A percentile compares a stretch with the other conserved stretches of the same genome.
phyloP scores from a whole-genome alignment of 30 jellyfish, hydroid and myxozoan genomes.

The Aurelia coerulea region DNA sequence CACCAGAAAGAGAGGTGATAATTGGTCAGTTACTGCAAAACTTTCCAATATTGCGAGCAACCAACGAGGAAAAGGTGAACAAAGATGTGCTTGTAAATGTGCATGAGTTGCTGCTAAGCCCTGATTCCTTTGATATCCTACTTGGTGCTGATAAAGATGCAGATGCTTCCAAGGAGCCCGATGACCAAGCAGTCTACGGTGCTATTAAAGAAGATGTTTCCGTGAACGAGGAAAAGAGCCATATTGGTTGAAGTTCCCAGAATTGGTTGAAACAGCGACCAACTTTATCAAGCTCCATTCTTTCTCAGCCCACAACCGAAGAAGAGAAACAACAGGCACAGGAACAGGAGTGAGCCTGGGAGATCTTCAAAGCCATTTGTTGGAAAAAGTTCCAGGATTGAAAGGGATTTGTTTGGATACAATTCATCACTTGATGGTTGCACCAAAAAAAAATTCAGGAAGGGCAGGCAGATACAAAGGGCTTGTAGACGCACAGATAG shows the following conservation, averaged over 20 bases:
- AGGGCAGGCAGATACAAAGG: conserved; percentile 16
- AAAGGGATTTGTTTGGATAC: conserved; percentile 1
- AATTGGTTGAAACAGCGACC: conserved; percentile 18
- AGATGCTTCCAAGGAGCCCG: conserved; percentile 2
- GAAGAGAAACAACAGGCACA: conserved; percentile 20
- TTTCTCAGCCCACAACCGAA: conserved; percentile 20
- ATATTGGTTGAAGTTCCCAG: conserved; percentile 5
- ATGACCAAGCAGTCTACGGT: not conserved
- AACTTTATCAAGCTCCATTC: conserved; percentile 27
- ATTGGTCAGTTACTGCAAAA: conserved; percentile 16
- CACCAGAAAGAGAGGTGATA: conserved; percentile 16
- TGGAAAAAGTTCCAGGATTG: conserved; percentile 16
- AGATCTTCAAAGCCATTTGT: not conserved
- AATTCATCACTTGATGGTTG: not conserved
- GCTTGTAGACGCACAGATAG: not conserved
- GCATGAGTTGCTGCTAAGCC: conserved; percentile 26
- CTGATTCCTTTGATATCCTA: conserved; percentile 6
- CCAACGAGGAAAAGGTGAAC: conserved; percentile 10
- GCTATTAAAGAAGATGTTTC: not conserved
- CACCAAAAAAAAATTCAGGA: not conserved
- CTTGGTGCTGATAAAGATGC: conserved; percentile 5
- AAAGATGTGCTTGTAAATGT: conserved; percentile 12
- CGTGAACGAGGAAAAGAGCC: conserved; percentile 8
- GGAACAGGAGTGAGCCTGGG: conserved; percentile 14
- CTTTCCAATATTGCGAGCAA: conserved; percentile 14